Evolutionary conservation across 1,140 invertebrate genomes (phyloP), one percentile per base, ranked within the genome.

Genomic region (Drosophila bifasciata): DNA sequence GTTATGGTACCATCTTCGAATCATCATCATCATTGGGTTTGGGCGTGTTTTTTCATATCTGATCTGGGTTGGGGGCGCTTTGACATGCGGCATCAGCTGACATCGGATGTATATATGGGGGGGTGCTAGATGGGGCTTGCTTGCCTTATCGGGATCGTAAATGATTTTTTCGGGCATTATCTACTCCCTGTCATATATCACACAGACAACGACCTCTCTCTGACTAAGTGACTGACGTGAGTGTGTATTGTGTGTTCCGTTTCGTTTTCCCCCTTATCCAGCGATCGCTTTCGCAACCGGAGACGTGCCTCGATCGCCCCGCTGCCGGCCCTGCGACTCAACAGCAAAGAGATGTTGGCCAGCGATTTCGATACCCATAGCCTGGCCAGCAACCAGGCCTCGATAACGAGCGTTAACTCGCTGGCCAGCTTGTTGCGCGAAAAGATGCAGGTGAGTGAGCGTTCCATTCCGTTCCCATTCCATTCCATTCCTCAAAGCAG

Each of bases 321-420:
- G 6, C 44, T 92, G 16, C 91, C 91, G 39, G 79, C 90, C 13
- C 43, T 92, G 23, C 79, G 91, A 2, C 64, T 92, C 9, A 91
- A 92, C 57, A 84, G 80, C 67, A 90, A 90, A 69, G 91, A 91
- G 55, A 92, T 92, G 89, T 68, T 92, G 60, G 88, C 90, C 52
- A 89, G 86, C 53, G 91, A 92, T 43, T 91, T 90, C 36, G 91
- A 92, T 52, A 85, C 81, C 23, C 90, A 91, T 58, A 91, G 91
- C 57, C 5, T 91, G 43, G 86, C 90, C 28, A 91, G 91, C 60
- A 91, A 91, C 43, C 91, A 91, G 59, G 83, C 90, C 61, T 96
- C 96, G 4, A 95, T 97, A 71, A 96, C 96, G 0, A 96, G 95
- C 55, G 94, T 96, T 43, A 97, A 97, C 86, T 96, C 96, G 1